These are phyloP conservation scores for Theristicus caerulescens DNA, from an alignment of 2,113 vertebrate species.

Conservation along the genomic window DNA sequence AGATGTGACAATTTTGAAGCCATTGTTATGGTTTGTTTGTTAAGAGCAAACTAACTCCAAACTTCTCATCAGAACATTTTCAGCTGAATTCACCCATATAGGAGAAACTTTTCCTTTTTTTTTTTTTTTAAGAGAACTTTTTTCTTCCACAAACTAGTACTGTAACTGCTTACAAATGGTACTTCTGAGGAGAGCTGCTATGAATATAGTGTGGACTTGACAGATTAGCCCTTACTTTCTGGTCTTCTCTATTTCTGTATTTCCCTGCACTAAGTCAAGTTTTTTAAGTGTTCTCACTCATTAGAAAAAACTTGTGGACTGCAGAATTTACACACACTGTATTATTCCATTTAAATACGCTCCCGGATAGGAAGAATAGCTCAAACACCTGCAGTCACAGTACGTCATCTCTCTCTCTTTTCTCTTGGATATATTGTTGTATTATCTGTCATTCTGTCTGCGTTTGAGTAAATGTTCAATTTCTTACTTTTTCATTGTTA, in stretches of 20 bases:
- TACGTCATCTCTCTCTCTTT: not conserved
- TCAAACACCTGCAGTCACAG: not conserved
- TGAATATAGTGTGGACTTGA: not conserved
- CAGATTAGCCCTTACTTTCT: not conserved
- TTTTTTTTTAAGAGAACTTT: not conserved
- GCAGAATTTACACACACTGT: not conserved
- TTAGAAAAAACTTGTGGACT: not conserved
- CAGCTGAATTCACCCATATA: not conserved
- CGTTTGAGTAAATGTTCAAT: not conserved
- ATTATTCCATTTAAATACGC: not conserved
- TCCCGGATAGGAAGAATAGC: not conserved
- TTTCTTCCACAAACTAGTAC: not conserved
- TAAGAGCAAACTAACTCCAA: not conserved
- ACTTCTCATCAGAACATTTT: not conserved
- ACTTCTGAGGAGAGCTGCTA: not conserved
- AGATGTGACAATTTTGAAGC: not conserved
- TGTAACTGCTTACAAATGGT: not conserved
- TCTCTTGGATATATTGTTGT: not conserved
- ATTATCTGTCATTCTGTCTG: not conserved
- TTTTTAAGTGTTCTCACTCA: not conserved
- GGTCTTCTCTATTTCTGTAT: not conserved
- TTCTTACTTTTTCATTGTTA: constrained; percentile 31
- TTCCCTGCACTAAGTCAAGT: not conserved
- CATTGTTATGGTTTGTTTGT: not conserved
- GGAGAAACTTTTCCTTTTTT: not conserved